Evolutionary conservation across 92 coral and sea anemone species (phyloP).

Genomic region (Hydrozoanthus gracilis): DNA sequence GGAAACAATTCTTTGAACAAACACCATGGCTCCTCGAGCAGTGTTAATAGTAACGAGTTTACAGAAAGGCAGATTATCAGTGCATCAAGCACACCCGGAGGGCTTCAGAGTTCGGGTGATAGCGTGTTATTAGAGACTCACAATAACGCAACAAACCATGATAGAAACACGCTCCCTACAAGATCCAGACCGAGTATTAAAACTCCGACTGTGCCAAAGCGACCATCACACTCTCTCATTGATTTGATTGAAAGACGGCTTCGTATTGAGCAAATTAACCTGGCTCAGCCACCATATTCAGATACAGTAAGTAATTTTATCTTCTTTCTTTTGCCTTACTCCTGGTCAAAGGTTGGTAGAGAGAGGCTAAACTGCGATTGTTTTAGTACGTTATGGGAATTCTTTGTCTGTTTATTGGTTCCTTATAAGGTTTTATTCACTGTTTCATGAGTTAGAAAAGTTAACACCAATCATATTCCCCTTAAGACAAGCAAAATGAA

Average conservation of each 20-base stretch:
- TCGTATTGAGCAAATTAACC: conserved; percentile 85
- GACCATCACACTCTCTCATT: conserved; percentile 78
- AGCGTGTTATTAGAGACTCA: conserved; percentile 1
- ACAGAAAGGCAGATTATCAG: conserved; percentile 5
- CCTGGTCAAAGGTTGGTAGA: not conserved
- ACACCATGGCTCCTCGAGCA: conserved; percentile 14
- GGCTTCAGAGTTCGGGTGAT: conserved; percentile 14
- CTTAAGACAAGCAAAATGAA: no score
- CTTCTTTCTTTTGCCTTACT: not conserved
- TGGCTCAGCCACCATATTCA: conserved; percentile 86
- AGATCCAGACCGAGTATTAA: conserved; percentile 17
- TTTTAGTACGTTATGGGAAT: no score
- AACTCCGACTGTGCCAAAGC: conserved; percentile 80
- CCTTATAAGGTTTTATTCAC: no score
- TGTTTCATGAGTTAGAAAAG: no score
- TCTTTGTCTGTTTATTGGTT: no score
- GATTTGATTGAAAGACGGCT: conserved; percentile 91
- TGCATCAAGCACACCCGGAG: conserved; percentile 38
- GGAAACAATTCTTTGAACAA: not conserved
- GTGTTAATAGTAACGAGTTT: conserved; percentile 33
- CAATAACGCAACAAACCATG: conserved; percentile 42
- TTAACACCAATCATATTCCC: no score
- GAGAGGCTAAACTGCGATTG: no score
- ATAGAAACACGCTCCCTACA: conserved; percentile 45
- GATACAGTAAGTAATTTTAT: conserved; percentile 61